Base-by-base conservation (phyloP, 2,888 invertebrate genomes). In the Antheraea assamensis region DNA sequence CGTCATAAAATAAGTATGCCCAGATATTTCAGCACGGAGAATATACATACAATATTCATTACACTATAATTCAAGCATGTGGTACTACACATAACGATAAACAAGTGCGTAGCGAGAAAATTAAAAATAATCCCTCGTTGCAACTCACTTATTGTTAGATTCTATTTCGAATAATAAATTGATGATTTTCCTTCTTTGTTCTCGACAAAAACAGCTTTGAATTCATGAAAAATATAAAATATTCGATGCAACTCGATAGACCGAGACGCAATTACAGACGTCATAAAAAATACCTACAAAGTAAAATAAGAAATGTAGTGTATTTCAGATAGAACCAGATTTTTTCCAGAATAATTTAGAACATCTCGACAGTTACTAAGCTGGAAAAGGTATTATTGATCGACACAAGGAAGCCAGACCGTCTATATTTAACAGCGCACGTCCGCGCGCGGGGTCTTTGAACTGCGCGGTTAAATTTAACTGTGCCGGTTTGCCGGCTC, bases 391-490 rank as follows among this genome's bases (percentile, higher is more conserved):
- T 58, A 49, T n/a, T 30, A 19, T 58, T 58, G n/a, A 31, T 47
- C 70, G 58, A 61, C 21, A 30, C 66, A 76, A 79, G 77, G 77
- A 81, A 78, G 71, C 75, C 71, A 66, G 75, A 71, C 75, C 35
- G 49, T 71, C 61, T 49, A 71, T 19, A 47, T 71, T 71, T 71
- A 71, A 21, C 70, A 58, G 73, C 70, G 73, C 31, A 73, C 73
- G 78, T 78, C 76, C 78, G 78, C 79, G 75, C 80, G 76, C 58
- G 75, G 77, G 83, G 85, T 83, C 85, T 75, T 78, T 79, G 88
- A 88, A 83, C 88, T 55, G 66, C 58, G 73, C 77, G 71, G 83
- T 80, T 84, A 78, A 84, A 81, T 83, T 82, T 84, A 85, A 83
- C 83, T 74, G 75, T 52, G 75, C 70, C 71, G 21, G 70, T 72